Percentiles rank a stretch among this genome's conserved stretches.
Conservation (phyloP, 2,797 vertebrate species). For the Xiphophorus birchmanni region DNA sequence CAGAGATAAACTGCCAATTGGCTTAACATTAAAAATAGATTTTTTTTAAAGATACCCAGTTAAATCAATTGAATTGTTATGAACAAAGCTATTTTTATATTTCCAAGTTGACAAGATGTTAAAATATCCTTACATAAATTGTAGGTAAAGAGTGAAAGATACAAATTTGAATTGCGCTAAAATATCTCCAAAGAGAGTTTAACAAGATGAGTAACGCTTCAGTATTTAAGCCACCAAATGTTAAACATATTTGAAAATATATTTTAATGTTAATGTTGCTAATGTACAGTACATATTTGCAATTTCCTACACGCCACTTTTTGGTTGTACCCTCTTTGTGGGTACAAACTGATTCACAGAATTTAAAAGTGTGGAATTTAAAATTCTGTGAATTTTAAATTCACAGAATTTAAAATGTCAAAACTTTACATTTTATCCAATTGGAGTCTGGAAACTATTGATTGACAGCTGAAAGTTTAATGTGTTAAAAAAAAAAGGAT, state of each 20-base stretch:
- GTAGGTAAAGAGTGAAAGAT: not conserved
- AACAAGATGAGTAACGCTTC: not conserved
- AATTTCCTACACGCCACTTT: not conserved
- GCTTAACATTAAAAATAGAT: not conserved
- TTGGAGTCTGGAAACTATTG: not conserved
- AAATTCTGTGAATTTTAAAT: no score
- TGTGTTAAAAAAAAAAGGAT: conserved; percentile 19
- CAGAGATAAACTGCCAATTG: not conserved
- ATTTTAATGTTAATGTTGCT: not conserved
- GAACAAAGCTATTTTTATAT: no score
- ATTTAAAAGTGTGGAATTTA: no score
- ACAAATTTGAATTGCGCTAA: not conserved
- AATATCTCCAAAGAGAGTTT: not conserved
- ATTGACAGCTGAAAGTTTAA: not conserved
- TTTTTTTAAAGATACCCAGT: not conserved
- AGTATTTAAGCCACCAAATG: not conserved
- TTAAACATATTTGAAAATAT: not conserved
- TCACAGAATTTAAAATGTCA: not conserved
- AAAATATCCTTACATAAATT: not conserved
- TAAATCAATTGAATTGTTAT: not conserved
- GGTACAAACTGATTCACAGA: not conserved
- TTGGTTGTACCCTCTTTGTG: not conserved
- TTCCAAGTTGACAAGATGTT: not conserved
- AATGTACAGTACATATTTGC: not conserved
- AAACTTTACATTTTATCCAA: not conserved